Evolutionary conservation across 1,140 invertebrate genomes (phyloP).

Genomic region (Mylabris phalerata): DNA sequence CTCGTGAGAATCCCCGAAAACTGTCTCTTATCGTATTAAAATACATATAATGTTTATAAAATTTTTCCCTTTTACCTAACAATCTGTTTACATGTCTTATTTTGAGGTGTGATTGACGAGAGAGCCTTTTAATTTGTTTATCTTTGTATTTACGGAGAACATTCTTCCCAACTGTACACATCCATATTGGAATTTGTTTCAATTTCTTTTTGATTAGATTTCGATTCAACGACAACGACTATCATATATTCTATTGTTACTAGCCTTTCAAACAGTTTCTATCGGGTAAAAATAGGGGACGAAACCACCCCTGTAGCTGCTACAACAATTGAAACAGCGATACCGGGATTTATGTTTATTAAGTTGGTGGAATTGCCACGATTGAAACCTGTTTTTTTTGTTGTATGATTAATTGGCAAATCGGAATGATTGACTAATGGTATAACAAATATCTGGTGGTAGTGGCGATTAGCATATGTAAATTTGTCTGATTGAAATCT

Average conservation of each 20-base stretch:
- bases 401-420: too few species aligned
- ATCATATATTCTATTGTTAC: too few species aligned
- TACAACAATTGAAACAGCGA: neutral
- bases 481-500: too few species aligned
- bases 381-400: too few species aligned
- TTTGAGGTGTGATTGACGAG: constrained; percentile 18
- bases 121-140: constrained; percentile 18
- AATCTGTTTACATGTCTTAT: constrained; percentile 15
- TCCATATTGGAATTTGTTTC: neutral
- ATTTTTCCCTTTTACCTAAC: constrained; percentile 1
- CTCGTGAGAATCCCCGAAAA: constrained; percentile 5
- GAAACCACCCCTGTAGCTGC: neutral
- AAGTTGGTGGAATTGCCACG: neutral
- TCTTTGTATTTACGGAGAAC: constrained; percentile 12
- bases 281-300: neutral
- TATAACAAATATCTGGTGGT: too few species aligned
- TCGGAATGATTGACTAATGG: neutral
- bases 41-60: constrained; percentile 15
- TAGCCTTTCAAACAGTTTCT: neutral
- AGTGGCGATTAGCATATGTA: too few species aligned
- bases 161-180: neutral
- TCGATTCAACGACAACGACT: too few species aligned
- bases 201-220: neutral
- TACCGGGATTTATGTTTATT: neutral
- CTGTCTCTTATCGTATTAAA: too few species aligned